These are phyloP conservation scores for Panzeria rudis DNA, from an alignment of 2,888 invertebrate species.

Conservation along the genomic window DNA sequence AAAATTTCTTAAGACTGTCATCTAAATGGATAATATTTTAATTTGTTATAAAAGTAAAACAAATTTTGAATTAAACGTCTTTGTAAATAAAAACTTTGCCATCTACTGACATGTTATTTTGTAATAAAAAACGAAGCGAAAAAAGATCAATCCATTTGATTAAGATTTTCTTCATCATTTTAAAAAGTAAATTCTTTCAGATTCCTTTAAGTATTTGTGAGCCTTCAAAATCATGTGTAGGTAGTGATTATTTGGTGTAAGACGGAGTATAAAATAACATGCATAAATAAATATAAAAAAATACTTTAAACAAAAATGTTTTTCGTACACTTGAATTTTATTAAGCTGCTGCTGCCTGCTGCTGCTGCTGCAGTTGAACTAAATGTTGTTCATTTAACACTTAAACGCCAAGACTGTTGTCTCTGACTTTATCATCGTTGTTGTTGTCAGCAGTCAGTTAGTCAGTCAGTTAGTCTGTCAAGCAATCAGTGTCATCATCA, in stretches of 20 bases:
- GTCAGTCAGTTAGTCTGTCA: conserved; percentile 18
- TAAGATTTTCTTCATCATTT: background rate
- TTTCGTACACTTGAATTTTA: conserved; percentile 29
- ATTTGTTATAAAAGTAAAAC: background rate
- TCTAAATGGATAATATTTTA: background rate
- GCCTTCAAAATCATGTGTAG: conserved; percentile 22
- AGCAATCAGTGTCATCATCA: conserved; percentile 52
- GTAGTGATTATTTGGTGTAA: conserved; percentile 41
- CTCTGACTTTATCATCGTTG: conserved; percentile 7
- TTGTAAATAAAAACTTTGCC: conserved; percentile 4
- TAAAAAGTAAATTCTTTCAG: background rate
- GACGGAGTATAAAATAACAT: conserved; percentile 29
- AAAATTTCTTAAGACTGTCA: conserved; percentile 6
- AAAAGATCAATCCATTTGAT: background rate
- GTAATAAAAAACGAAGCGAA: background rate
- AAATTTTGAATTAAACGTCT: conserved; percentile 18
- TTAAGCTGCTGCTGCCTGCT: conserved; percentile 16
- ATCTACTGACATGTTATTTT: background rate
- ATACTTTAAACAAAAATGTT: conserved; percentile 15
- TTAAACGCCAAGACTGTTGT: conserved; percentile 40
- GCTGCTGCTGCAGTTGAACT: conserved; percentile 2
- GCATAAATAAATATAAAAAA: conserved; percentile 12
- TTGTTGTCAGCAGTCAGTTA: conserved; percentile 18
- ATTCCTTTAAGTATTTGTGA: background rate
- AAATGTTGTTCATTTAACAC: conserved; percentile 53